These are phyloP conservation scores for Epinephelus lanceolatus DNA, from an alignment of 2,113 vertebrate genomes.

Conservation along the genomic window DNA sequence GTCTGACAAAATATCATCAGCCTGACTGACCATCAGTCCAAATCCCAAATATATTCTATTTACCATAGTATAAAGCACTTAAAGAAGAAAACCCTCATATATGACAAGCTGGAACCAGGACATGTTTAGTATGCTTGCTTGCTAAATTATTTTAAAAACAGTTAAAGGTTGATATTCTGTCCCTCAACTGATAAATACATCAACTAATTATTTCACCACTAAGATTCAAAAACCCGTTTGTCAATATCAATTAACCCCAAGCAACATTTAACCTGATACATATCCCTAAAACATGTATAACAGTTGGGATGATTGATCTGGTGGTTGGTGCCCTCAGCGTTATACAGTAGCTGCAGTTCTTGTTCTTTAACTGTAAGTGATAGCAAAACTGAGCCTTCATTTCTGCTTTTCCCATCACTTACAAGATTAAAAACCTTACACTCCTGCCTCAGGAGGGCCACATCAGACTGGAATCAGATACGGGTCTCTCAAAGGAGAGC, in stretches of 20 bases:
- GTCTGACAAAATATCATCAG: background rate
- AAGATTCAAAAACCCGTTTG: slow-evolving; percentile 17
- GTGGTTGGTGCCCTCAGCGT: slow-evolving; percentile 15
- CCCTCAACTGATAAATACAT: slow-evolving; percentile 2
- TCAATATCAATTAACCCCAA: background rate
- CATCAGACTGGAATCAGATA: slow-evolving; percentile 64
- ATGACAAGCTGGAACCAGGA: background rate
- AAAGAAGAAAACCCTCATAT: background rate
- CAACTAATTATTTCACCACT: background rate
- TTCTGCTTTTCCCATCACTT: slow-evolving; percentile 22
- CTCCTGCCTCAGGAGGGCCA: slow-evolving; percentile 47
- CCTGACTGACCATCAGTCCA: too few relatives aligned
- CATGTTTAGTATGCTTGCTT: background rate
- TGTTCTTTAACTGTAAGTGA: slow-evolving; percentile 28
- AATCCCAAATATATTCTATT: background rate
- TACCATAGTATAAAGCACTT: background rate
- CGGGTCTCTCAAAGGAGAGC: slow-evolving; percentile 52
- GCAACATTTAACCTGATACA: slow-evolving; percentile 14
- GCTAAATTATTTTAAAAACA: slow-evolving; percentile 2
- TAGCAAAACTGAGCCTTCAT: slow-evolving; percentile 23
- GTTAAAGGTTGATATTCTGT: background rate
- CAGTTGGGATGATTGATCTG: background rate
- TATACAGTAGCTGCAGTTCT: background rate
- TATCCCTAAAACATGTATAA: slow-evolving; percentile 10
- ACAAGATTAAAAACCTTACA: slow-evolving; percentile 49